Evolutionary conservation across 2,113 vertebrate genomes (phyloP).

Genomic region (Xiphophorus couchianus): DNA sequence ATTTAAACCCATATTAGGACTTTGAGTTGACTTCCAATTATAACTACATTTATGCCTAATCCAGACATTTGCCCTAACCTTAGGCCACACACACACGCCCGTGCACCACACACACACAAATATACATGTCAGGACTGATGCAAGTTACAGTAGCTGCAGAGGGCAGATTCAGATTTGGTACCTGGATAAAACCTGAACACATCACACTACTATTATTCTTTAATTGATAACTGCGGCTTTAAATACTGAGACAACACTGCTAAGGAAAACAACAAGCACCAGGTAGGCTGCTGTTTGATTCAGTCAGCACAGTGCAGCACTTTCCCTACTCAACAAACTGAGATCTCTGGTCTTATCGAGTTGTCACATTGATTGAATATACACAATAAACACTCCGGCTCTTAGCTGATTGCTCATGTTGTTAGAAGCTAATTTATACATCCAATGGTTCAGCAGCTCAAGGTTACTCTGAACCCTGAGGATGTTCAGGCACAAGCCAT

Average conservation of each 20-base stretch:
- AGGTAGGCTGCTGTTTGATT: constrained; percentile 13
- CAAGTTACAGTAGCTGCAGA: constrained; percentile 5
- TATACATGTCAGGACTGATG: neutral
- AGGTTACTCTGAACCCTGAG: constrained; percentile 31
- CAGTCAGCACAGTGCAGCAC: constrained; percentile 19
- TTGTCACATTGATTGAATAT: constrained; percentile 63
- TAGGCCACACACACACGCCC: too few species aligned
- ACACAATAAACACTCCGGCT: constrained; percentile 54
- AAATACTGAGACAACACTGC: neutral
- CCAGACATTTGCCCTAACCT: too few species aligned
- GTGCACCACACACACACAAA: too few species aligned
- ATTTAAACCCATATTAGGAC: too few species aligned
- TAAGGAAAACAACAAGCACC: neutral
- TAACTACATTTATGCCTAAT: too few species aligned
- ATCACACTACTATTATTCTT: neutral
- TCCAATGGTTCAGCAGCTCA: constrained; percentile 25
- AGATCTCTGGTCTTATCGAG: constrained; percentile 45
- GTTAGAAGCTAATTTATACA: constrained; percentile 40
- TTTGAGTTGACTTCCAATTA: too few species aligned
- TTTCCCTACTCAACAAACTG: constrained; percentile 41
- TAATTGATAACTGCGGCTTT: neutral
- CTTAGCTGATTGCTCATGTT: constrained; percentile 61
- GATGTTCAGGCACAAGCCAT: constrained; percentile 5
- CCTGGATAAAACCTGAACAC: too few species aligned
- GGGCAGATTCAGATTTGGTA: neutral